Evolutionary conservation across 2,113 vertebrate species (phyloP), one percentile per base, ranked within the genome.

Genomic region (Plecotus auritus): DNA sequence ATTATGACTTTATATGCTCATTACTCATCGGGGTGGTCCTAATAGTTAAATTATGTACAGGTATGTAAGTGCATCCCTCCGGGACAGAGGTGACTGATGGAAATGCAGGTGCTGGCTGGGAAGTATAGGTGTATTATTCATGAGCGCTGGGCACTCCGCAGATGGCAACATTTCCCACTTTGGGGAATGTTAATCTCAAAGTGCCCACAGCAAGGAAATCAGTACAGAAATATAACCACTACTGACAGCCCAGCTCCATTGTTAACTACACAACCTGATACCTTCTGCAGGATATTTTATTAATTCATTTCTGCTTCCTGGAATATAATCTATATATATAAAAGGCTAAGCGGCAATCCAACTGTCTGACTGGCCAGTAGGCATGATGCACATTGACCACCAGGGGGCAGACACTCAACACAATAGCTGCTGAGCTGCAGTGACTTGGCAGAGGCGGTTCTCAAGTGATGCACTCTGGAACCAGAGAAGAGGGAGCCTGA

Each of bases 91-190:
- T 95, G 82, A 90, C 94, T 98, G 94, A 97, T 96, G 97, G 98
- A 98, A 98, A 98, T 96, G 86, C 93, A 97, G 70, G 92, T 87
- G 83, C 96, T 95, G 94, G 88, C 69, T 90, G 87, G 77, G 93
- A 98, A 1, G 32, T 97, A 95, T 83, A 42, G 56, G 96, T 95
- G 95, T 96, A 97, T 97, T 98, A 98, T 97, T 98, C 97, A 98
- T 97, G 97, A 97, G 32, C 96, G 90, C 81, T 1, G 94, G 91
- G 95, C 95, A 97, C 91, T 97, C 93, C 93, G 97, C 66, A 85
- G 88, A 94, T 97, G 82, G 82, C 96, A 97, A 83, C 59, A 86
- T 96, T 88, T 95, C 78, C 97, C 86, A 86, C 85, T 84, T 98
- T 97, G 92, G 69, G 82, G 93, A 97, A 84, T 88, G 64, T 89